These are phyloP conservation scores for Picus viridis DNA, from an alignment of 2,797 vertebrate genomes.

Conservation along the genomic window DNA sequence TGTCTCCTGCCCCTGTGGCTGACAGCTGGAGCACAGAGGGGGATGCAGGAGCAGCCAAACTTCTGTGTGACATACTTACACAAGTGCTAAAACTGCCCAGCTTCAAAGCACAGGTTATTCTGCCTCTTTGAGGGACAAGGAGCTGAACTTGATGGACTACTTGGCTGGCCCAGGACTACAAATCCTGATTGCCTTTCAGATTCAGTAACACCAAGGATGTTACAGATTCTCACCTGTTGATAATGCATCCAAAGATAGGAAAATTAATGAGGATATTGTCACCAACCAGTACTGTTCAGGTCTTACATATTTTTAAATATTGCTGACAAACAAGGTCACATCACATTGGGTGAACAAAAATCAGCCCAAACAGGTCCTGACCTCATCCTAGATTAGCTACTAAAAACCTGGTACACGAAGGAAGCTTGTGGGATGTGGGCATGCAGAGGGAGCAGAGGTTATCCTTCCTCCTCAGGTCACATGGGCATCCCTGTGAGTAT, in stretches of 20 bases:
- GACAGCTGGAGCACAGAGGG: accelerated
- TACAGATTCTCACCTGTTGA: background rate
- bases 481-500: accelerated
- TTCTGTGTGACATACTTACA: background rate
- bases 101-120: slow-evolving; percentile 12
- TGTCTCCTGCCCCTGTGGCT: background rate
- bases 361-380: background rate
- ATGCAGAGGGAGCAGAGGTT: background rate
- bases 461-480: background rate
- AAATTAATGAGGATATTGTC: background rate
- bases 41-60: background rate
- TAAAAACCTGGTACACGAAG: background rate
- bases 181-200: background rate
- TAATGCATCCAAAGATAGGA: background rate
- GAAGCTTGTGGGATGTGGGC: background rate
- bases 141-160: background rate
- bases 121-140: background rate
- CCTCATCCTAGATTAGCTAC: accelerated
- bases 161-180: background rate
- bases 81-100: background rate
- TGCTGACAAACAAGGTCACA: background rate
- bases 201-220: background rate
- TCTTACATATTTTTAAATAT: background rate
- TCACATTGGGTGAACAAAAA: background rate
- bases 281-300: background rate